Evolutionary conservation across 2,797 vertebrate genomes (phyloP).

Genomic region (Hippoglossus hippoglossus): DNA sequence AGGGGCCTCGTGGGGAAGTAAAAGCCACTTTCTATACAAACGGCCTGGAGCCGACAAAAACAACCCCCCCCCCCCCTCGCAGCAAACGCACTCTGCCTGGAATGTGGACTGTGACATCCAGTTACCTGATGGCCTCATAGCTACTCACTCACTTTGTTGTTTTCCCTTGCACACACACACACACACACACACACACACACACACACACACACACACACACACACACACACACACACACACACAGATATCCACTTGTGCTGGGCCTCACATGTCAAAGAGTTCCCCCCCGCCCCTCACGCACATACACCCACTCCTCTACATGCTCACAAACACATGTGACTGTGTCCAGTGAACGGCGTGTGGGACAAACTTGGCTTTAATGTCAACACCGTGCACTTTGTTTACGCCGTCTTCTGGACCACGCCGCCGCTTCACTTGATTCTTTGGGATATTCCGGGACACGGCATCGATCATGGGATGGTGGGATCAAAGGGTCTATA

Average conservation of each 20-base stretch:
- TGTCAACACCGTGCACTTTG: constrained; percentile 32
- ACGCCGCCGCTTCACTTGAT: constrained; percentile 18
- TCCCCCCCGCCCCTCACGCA: not conserved
- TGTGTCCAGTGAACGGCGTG: constrained; percentile 10
- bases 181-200: constrained; percentile 22
- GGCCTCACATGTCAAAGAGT: constrained; percentile 53
- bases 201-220: constrained; percentile 18
- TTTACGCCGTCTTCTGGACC: constrained; percentile 23
- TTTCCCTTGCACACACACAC: constrained; percentile 27
- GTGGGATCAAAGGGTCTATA: constrained; percentile 42
- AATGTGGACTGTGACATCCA: constrained; percentile 71
- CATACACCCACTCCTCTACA: not conserved
- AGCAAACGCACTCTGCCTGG: constrained; percentile 51
- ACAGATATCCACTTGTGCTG: constrained; percentile 38
- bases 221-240: constrained; percentile 44
- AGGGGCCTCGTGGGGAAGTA: constrained; percentile 46
- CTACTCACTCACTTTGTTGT: constrained; percentile 69
- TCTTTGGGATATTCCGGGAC: constrained; percentile 45
- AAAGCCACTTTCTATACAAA: constrained; percentile 56
- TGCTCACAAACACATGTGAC: constrained; percentile 45
- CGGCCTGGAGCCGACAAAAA: constrained; percentile 52
- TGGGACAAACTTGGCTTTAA: constrained; percentile 25
- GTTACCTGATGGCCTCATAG: constrained; percentile 70
- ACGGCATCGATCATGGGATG: constrained; percentile 51
- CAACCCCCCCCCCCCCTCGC: constrained; percentile 48